Percentiles rank a stretch among this genome's conserved stretches.
These are phyloP conservation scores for Danio tinwini DNA, from an alignment of 2,797 vertebrate species.

Conservation along the genomic window DNA sequence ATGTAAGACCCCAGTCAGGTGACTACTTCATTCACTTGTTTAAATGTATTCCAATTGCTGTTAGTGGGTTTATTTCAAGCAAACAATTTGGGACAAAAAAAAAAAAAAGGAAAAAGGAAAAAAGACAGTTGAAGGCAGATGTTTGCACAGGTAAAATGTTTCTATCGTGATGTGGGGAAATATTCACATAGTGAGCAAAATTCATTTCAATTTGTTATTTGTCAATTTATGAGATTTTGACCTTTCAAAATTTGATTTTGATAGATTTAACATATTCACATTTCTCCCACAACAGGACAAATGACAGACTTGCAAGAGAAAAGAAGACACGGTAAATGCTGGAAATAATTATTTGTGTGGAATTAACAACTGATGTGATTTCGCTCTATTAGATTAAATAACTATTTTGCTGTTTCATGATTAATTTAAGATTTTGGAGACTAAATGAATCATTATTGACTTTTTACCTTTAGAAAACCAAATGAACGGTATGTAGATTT, in stretches of 20 bases:
- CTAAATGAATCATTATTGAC: slow-evolving; percentile 97
- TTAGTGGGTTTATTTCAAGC: neutral
- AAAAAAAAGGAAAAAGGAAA: neutral
- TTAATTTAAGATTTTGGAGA: slow-evolving; percentile 98
- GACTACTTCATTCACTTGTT: neutral
- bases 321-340: slow-evolving; percentile 85
- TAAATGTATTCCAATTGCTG: neutral
- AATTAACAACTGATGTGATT: slow-evolving; percentile 95
- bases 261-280: slow-evolving; percentile 91
- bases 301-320: slow-evolving; percentile 88
- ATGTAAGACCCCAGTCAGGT: too few relatives aligned
- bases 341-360: slow-evolving; percentile 90
- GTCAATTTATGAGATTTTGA: slow-evolving; percentile 80
- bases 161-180: slow-evolving; percentile 61
- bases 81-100: neutral
- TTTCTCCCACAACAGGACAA: slow-evolving; percentile 86
- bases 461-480: slow-evolving; percentile 92
- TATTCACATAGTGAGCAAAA: slow-evolving; percentile 67
- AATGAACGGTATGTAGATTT: slow-evolving; percentile 99
- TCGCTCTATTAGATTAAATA: slow-evolving; percentile 92
- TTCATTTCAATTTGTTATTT: slow-evolving; percentile 80
- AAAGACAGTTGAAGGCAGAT: neutral
- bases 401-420: slow-evolving; percentile 93
- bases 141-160: neutral
- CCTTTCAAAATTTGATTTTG: slow-evolving; percentile 96